Conservation (phyloP, 2,113 vertebrate species). For the Capreolus pygargus region DNA sequence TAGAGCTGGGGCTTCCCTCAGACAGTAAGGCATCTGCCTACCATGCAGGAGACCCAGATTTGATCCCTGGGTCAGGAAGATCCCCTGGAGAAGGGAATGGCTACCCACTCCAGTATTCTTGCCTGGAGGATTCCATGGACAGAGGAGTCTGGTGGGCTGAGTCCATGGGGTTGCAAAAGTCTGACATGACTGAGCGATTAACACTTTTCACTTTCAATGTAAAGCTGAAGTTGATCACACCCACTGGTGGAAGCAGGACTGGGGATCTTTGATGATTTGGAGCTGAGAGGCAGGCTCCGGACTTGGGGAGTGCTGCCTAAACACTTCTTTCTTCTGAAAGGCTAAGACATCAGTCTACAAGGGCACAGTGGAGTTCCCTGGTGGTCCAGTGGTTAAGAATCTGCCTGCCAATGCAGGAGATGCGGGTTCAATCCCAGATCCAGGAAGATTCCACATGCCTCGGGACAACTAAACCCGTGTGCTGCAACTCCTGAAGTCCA, state of each 20-base stretch:
- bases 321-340: neutral
- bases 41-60: neutral
- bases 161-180: neutral
- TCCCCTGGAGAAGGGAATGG: neutral
- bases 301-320: neutral
- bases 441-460: neutral
- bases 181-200: neutral
- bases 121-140: neutral
- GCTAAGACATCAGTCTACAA: too few species aligned
- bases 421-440: rapidly evolving
- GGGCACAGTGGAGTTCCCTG: neutral
- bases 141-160: neutral
- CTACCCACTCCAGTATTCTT: neutral
- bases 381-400: neutral
- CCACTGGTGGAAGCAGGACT: neutral
- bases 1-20: neutral
- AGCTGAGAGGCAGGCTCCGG: neutral
- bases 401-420: neutral
- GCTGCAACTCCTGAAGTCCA: neutral
- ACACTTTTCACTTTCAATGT: neutral
- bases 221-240: neutral
- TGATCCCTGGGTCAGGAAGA: neutral
- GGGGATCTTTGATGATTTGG: neutral
- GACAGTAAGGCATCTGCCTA: neutral
- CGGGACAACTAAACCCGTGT: neutral